These are phyloP conservation scores for Phaedon cochleariae DNA, from an alignment of 2,888 invertebrate genomes.

Conservation along the genomic window DNA sequence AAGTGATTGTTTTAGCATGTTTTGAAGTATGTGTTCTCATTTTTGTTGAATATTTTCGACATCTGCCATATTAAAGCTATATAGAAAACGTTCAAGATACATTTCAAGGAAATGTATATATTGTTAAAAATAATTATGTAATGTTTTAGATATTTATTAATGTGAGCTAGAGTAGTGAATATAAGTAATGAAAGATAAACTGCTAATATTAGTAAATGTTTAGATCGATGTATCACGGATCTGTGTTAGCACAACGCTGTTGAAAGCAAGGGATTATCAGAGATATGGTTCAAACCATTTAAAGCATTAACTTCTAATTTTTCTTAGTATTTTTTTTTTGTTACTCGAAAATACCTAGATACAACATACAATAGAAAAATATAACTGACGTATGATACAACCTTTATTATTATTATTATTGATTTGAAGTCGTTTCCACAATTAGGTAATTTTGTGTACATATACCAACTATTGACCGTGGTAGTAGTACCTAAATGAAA, in stretches of 20 bases:
- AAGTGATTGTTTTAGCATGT: slow-evolving; percentile 26
- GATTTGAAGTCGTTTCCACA: neutral
- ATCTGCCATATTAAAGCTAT: slow-evolving; percentile 45
- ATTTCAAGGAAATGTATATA: slow-evolving; percentile 58
- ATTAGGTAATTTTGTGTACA: neutral
- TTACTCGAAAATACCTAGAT: too few species aligned
- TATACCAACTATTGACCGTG: neutral
- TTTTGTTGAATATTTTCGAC: slow-evolving; percentile 35
- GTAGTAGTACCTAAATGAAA: slow-evolving; percentile 24
- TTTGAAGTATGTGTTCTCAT: slow-evolving; percentile 29
- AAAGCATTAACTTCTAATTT: slow-evolving; percentile 34
- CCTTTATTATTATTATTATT: neutral
- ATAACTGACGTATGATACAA: too few species aligned
- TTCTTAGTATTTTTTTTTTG: neutral
- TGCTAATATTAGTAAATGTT: slow-evolving; percentile 55
- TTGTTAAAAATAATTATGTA: slow-evolving; percentile 56
- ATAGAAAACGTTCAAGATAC: slow-evolving; percentile 49
- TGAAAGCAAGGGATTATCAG: slow-evolving; percentile 46
- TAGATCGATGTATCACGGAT: slow-evolving; percentile 56
- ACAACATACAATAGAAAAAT: too few species aligned
- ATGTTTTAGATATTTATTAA: slow-evolving; percentile 62
- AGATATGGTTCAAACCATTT: slow-evolving; percentile 36
- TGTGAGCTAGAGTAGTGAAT: slow-evolving; percentile 57
- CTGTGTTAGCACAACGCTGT: slow-evolving; percentile 53
- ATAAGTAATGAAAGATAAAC: slow-evolving; percentile 48